phyloP scores from a whole-genome alignment of 1,140 invertebrate genomes.

The Aphelenchoides avenae region DNA sequence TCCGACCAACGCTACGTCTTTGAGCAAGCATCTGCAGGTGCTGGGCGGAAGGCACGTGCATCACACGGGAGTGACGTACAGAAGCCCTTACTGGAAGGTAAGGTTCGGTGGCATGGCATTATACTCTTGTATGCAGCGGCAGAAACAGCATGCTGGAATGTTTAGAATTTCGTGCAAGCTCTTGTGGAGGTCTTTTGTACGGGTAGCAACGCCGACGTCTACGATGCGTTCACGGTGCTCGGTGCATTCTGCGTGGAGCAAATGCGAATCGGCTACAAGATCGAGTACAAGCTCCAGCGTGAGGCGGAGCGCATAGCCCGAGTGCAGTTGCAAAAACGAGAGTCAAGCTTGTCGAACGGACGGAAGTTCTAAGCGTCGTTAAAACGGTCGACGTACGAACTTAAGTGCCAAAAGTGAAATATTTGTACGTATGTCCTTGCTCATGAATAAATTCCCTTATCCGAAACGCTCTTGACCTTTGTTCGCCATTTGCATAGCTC shows the following conservation, averaged over 20 bases:
- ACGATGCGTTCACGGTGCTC: constrained; percentile 38
- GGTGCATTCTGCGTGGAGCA: constrained; percentile 39
- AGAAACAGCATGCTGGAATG: too few relatives aligned
- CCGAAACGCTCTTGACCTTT: too few relatives aligned
- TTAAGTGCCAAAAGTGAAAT: too few relatives aligned
- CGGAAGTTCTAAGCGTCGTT: too few relatives aligned
- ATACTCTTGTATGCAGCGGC: background rate
- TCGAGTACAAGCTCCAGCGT: constrained; percentile 42
- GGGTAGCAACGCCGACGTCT: constrained; percentile 24
- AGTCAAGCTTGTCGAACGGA: too few relatives aligned
- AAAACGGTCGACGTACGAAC: too few relatives aligned
- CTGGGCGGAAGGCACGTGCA: constrained; percentile 44
- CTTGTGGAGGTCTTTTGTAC: constrained; percentile 19
- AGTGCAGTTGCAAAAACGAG: too few relatives aligned
- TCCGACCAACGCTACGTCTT: constrained; percentile 37
- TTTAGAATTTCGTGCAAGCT: constrained; percentile 32
- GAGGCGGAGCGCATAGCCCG: constrained; percentile 38
- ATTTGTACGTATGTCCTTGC: too few relatives aligned
- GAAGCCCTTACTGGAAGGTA: constrained; percentile 42
- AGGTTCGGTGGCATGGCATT: background rate
- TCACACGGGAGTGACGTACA: constrained; percentile 45
- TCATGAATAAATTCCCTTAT: too few relatives aligned
- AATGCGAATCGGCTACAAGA: constrained; percentile 45
- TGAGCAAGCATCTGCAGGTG: constrained; percentile 48
- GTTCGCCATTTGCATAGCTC: too few relatives aligned